Percentiles rank a stretch among this genome's conserved stretches.
phyloP scores from a whole-genome alignment of 1,140 invertebrate species.

The Drosophila lacertosa region DNA sequence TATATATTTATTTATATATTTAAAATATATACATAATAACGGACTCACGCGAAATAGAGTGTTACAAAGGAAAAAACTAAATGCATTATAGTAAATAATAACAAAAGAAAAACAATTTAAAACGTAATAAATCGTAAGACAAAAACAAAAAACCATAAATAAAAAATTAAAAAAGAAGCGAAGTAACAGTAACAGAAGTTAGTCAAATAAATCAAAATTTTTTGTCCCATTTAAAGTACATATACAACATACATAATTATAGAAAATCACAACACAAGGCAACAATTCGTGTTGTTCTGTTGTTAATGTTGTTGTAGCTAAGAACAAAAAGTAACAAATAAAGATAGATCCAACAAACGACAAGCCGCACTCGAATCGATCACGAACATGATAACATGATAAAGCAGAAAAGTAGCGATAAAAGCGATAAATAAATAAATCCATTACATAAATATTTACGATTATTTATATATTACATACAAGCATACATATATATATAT shows the following conservation, averaged over 20 bases:
- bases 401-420: not conserved
- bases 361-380: not conserved
- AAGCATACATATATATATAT: slow-evolving; percentile 1
- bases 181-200: slow-evolving; percentile 39
- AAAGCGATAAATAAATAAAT: not conserved
- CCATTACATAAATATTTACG: slow-evolving; percentile 20
- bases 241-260: slow-evolving; percentile 32
- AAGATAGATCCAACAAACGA: not conserved
- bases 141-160: slow-evolving; percentile 19
- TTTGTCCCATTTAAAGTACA: slow-evolving; percentile 64
- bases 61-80: slow-evolving; percentile 28
- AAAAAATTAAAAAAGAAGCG: slow-evolving; percentile 1
- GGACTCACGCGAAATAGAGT: not conserved
- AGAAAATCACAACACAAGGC: slow-evolving; percentile 35
- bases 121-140: slow-evolving; percentile 38
- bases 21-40: slow-evolving; percentile 15
- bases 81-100: slow-evolving; percentile 44
- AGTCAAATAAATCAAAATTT: slow-evolving; percentile 81
- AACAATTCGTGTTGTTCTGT: slow-evolving; percentile 5
- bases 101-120: slow-evolving; percentile 30
- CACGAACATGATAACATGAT: too few species aligned
- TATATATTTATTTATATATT: slow-evolving; percentile 12
- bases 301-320: slow-evolving; percentile 15
- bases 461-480: too few species aligned
- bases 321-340: not conserved